Percentiles rank a stretch among this genome's conserved stretches.
Evolutionary conservation across 2,113 vertebrate species (phyloP).

Genomic region (Ailurus styani): DNA sequence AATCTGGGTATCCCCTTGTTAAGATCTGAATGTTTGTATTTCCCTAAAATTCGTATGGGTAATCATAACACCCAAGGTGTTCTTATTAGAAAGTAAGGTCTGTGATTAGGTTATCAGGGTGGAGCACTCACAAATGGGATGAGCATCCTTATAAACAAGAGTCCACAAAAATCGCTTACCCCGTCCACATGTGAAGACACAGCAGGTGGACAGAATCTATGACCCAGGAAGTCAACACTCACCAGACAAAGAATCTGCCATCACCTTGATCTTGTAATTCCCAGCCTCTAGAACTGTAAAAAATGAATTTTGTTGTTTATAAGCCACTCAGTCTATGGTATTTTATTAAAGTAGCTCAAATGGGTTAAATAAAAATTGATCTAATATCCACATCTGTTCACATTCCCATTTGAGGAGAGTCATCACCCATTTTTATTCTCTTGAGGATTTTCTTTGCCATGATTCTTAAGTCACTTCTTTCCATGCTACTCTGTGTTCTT

Average conservation of each 20-base stretch:
- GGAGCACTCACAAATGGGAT: background rate
- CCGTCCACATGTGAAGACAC: background rate
- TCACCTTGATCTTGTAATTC: background rate
- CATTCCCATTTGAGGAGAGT: background rate
- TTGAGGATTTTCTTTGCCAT: background rate
- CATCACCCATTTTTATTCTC: background rate
- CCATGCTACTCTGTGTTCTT: background rate
- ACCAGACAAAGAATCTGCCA: background rate
- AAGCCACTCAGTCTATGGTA: background rate
- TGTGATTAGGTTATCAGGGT: background rate
- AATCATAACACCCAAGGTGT: background rate
- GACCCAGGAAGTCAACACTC: background rate
- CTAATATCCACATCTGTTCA: background rate
- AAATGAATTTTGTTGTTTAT: background rate
- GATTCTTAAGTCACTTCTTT: background rate
- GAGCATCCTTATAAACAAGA: background rate
- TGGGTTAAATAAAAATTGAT: background rate
- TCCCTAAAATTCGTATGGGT: background rate
- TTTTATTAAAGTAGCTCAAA: background rate
- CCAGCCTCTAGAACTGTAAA: background rate
- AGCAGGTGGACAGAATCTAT: background rate
- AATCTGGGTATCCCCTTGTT: background rate
- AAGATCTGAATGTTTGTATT: background rate
- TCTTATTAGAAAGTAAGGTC: background rate
- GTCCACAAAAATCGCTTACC: background rate